Evolutionary conservation across 2,113 vertebrate species (phyloP), one percentile per base, ranked within the genome.

Genomic region (Pelobates fuscus): DNA sequence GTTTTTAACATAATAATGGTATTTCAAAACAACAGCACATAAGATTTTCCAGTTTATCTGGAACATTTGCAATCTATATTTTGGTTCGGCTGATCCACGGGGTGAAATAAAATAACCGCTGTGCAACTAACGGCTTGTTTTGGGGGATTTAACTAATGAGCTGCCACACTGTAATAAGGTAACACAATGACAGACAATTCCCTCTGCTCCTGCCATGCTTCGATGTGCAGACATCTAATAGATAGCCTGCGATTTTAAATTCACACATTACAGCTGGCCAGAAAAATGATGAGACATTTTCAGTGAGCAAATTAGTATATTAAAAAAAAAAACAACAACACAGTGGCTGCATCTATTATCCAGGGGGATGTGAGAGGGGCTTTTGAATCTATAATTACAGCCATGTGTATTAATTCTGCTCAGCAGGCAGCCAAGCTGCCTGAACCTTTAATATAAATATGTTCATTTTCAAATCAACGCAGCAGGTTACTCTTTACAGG

Each of bases 231-330:
- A 46, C 14, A 72, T 63, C 12, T 25, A 17, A 18, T 8, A 37
- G 59, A 63, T 26, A 64, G 10, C 11, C 43, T 46, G 25, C 21
- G 27, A 59, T 59, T 87, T 81, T 80, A 61, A 74, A 82, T 77
- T 82, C 78, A 46, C 80, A 58, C 79, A 67, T 77, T 71, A 71
- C 57, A 84, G 44, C 3, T 82, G 65, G 78, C 77, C 83, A 82
- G 79, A 82, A 54, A 78, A 2, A 83, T 3, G 62, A 81, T 74
- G 81, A 81, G 78, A 79, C 69, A 80, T 86, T 78, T 67, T 80
- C 69, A 83, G 54, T 71, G 78, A 78, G 52, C 80, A 85, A 84
- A 80, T 86, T 80, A 81, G 75, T 83, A 82, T 5, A 32, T 10
- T 5, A 32, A 32, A 32, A 32, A 5, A 10, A 10, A 32, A 32